Evolutionary conservation across 2,797 vertebrate genomes (phyloP), one percentile per base, ranked within the genome.

Genomic region (Pseudopleuronectes americanus): DNA sequence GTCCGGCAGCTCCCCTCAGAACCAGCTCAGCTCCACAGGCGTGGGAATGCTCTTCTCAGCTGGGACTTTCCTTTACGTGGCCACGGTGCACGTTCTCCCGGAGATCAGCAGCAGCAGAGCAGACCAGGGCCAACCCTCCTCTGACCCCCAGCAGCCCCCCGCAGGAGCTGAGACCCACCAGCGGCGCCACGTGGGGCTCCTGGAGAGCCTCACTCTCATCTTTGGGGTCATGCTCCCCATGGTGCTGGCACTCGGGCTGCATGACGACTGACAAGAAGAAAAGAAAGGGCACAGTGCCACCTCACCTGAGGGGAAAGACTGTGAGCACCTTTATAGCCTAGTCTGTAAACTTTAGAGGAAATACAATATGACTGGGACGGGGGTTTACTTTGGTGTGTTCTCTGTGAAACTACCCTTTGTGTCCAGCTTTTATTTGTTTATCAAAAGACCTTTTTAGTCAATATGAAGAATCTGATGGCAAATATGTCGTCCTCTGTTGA

Each of bases 31-130:
- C 41, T 87, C 92, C 0, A 94, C 90, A 1, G 93, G 93, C 22
- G 90, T 94, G 7, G 92, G 93, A 5, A 90, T 94, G 90, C 89
- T 96, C 61, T 95, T 95, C 87, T 96, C 93, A 0, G 94, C 91
- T 0, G 89, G 93, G 74, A 95, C 93, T 0, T 96, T 93, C 68
- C 89, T 95, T 17, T 95, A 95, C 3, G 92, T 93, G 59, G 94
- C 92, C 28, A 92, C 91, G 0, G 88, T 94, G 45, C 90, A 92
- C 12, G 90, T 95, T 19, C 91, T 95, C 8, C 91, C 94, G 4
- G 93, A 93, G 84, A 82, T 95, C 76, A 93, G 90, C 86, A 79
- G 68, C 57, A 86, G 68, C 57, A 87, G 85, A 84, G 80, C 23
- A 71, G 85, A 38, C 36, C 43, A 0, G 43, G 17, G 13, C 68